Evolutionary conservation across 2,797 vertebrate species (phyloP), one percentile per base, ranked within the genome.

Genomic region (Sus cebifrons): DNA sequence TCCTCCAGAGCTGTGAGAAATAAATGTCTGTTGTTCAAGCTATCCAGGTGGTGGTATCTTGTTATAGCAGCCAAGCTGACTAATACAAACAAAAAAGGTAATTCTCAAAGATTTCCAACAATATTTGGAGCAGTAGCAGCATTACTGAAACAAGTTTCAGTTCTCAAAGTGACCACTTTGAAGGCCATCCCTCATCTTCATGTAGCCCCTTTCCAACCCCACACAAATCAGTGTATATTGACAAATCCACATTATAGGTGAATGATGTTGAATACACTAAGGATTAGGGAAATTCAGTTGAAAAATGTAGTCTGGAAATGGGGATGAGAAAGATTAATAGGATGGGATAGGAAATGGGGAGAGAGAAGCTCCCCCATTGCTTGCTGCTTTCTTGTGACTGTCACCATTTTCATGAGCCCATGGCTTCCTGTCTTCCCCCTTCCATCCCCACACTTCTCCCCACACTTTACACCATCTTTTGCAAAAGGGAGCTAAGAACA

Each of bases 41-140:
- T 64, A 78, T 13, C n/a, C 70, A 32, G 10, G 49, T 27, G 56
- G 14, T 18, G 4, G 15, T 82, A 65, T 86, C 82, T 93, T 93
- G 13, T 82, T 77, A 68, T 1, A 94, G 25, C 68, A 60, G 18
- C 44, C 32, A 86, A 74, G 8, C 23, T 70, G 32, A 95, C 54
- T 78, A 58, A 96, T 60, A 70, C 27, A 86, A 56, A 68, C 36
- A 36, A 12, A 21, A 91, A 86, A 58, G 29, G 14, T 32, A 73
- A 6, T 95, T 94, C n/a, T 82, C 86, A 58, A 79, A 83, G 29
- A 40, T 74, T 71, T 40, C 32, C 27, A 88, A 21, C 40, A 68
- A 29, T 96, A 65, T 64, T 62, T 97, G 6, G 40, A 91, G 27
- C 27, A 21, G 17, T 2, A 82, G 7, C 58, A 87, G 29, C 74